Evolutionary conservation across 2,113 vertebrate genomes (phyloP).

Genomic region (Apteryx owenii): DNA sequence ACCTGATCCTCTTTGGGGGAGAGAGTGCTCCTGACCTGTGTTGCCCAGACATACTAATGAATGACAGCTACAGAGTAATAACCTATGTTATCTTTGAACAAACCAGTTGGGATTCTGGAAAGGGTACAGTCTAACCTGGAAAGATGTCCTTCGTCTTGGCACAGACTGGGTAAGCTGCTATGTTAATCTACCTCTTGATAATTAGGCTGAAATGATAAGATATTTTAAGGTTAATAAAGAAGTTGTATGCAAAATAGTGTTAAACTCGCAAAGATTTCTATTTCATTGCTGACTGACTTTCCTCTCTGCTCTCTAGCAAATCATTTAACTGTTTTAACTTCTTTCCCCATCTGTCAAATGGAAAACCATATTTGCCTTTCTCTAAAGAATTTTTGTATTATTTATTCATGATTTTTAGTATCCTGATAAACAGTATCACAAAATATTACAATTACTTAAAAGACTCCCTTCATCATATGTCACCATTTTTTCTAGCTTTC

Average conservation of each 20-base stretch:
- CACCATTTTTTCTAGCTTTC: not conserved
- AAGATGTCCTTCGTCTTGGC: not conserved
- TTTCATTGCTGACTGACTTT: not conserved
- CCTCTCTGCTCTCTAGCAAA: not conserved
- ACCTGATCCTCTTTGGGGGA: rapidly evolving
- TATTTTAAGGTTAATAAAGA: not conserved
- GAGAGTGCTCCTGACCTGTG: not conserved
- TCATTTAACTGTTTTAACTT: not conserved
- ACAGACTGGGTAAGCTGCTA: not conserved
- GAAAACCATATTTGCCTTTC: not conserved
- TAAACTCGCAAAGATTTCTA: not conserved
- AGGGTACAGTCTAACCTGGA: not conserved
- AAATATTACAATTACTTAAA: not conserved
- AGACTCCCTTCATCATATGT: not conserved
- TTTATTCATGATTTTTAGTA: not conserved
- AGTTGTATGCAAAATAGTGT: not conserved
- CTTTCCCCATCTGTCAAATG: not conserved
- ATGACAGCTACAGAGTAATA: not conserved
- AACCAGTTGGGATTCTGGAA: not conserved
- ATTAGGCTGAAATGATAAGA: not conserved
- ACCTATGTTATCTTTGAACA: rapidly evolving
- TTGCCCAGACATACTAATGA: not conserved
- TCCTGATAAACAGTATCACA: not conserved
- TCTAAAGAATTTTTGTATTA: not conserved
- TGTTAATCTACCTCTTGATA: not conserved